phyloP scores from a whole-genome alignment of 1,140 invertebrate genomes.

The Drosophila micromelanica region DNA sequence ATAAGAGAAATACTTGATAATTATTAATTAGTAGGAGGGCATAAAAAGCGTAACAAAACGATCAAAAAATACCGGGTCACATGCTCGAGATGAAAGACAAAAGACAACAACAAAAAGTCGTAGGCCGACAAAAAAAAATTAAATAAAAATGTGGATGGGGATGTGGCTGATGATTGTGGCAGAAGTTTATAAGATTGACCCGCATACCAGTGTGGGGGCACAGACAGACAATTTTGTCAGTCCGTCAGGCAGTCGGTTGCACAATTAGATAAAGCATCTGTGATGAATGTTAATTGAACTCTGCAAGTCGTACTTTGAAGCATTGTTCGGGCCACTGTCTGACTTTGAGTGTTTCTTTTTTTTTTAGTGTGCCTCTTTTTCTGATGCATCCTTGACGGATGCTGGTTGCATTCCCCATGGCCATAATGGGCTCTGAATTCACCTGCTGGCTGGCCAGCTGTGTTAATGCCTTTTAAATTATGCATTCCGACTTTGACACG shows the following conservation, averaged over 20 bases:
- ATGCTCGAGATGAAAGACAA: conserved; percentile 41
- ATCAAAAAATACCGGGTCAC: conserved; percentile 75
- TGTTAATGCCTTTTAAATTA: conserved; percentile 45
- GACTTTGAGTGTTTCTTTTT: conserved; percentile 17
- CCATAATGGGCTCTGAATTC: neutral
- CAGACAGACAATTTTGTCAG: conserved; percentile 24
- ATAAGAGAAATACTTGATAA: conserved; percentile 61
- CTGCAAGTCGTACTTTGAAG: conserved; percentile 55
- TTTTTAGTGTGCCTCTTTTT: neutral
- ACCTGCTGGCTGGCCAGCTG: conserved; percentile 26
- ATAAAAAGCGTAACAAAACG: conserved; percentile 77
- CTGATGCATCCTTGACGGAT: conserved; percentile 61
- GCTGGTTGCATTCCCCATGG: conserved; percentile 29
- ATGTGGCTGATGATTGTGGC: conserved; percentile 53
- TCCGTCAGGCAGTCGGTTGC: conserved; percentile 46
- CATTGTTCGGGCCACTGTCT: conserved; percentile 40
- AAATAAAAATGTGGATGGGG: conserved; percentile 18
- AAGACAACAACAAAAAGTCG: conserved; percentile 39
- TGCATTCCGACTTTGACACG: conserved; percentile 35
- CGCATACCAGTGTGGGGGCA: conserved; percentile 69
- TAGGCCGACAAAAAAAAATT: conserved; percentile 56
- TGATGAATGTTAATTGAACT: conserved; percentile 78
- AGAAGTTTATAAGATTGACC: conserved; percentile 73
- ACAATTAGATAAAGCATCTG: conserved; percentile 74
- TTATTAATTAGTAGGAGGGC: conserved; percentile 77